Conservation (phyloP, 2,113 vertebrate species). For the Edolisoma coerulescens region DNA sequence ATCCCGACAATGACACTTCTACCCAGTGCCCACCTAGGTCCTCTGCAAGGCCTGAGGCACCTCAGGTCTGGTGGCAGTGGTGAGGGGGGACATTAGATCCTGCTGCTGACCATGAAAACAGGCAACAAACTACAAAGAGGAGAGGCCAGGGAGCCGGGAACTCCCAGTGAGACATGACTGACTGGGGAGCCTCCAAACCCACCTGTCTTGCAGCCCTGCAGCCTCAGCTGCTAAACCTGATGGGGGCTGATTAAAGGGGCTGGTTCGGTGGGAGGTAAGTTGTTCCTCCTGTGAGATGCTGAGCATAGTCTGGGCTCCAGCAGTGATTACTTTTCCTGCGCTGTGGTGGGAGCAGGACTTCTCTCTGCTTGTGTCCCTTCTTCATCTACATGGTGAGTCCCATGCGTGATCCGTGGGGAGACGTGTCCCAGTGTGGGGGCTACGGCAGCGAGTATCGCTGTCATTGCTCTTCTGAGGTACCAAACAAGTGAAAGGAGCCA, state of each 20-base stretch:
- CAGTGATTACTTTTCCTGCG: background rate
- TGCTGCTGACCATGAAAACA: accelerated
- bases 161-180: accelerated
- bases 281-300: background rate
- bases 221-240: background rate
- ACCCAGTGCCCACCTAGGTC: background rate
- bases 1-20: background rate
- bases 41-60: background rate
- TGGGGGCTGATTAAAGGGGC: background rate
- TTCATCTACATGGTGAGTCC: background rate
- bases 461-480: background rate
- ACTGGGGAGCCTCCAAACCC: background rate
- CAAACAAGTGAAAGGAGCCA: background rate
- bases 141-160: background rate
- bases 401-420: accelerated
- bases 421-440: background rate
- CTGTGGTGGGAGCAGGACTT: background rate
- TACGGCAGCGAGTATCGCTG: accelerated
- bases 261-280: accelerated
- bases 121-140: background rate
- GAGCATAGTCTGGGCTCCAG: accelerated
- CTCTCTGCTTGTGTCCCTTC: accelerated
- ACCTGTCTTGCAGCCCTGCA: background rate
- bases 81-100: too few species aligned
- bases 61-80: background rate